These are phyloP conservation scores for Episyrphus balteatus DNA, from an alignment of 1,140 invertebrate species.

Conservation along the genomic window DNA sequence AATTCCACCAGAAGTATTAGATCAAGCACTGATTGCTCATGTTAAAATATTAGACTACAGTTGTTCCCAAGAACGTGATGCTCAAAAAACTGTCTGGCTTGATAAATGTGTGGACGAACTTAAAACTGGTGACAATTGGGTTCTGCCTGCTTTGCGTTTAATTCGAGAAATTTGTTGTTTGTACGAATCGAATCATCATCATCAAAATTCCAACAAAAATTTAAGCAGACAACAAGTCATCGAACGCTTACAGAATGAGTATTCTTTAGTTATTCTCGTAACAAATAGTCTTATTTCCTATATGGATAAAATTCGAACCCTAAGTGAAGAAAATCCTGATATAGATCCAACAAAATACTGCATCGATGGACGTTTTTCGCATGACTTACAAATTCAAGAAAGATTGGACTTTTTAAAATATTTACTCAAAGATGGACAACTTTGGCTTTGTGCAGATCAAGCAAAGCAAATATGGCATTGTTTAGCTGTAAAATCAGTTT, in stretches of 20 bases:
- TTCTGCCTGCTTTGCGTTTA: slow-evolving; percentile 87
- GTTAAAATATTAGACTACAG: slow-evolving; percentile 98
- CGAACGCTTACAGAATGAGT: slow-evolving; percentile 80
- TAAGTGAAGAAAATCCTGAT: slow-evolving; percentile 61
- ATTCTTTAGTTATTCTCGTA: slow-evolving; percentile 86
- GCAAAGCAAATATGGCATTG: slow-evolving; percentile 97
- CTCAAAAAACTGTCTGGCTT: slow-evolving; percentile 91
- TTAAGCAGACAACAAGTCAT: slow-evolving; percentile 70
- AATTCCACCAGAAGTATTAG: slow-evolving; percentile 94
- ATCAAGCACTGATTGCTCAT: slow-evolving; percentile 88
- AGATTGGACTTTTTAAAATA: slow-evolving; percentile 89
- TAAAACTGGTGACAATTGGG: slow-evolving; percentile 77
- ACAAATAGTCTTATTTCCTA: slow-evolving; percentile 86
- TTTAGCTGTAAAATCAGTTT: slow-evolving; percentile 85
- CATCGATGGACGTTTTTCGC: slow-evolving; percentile 83
- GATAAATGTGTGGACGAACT: slow-evolving; percentile 92
- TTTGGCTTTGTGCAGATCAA: slow-evolving; percentile 93
- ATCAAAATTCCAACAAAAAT: slow-evolving; percentile 49
- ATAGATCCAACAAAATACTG: slow-evolving; percentile 72
- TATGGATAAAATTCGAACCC: slow-evolving; percentile 71
- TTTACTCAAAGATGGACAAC: slow-evolving; percentile 81
- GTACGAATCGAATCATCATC: slow-evolving; percentile 70
- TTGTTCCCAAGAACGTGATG: slow-evolving; percentile 90
- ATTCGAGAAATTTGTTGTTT: slow-evolving; percentile 92
- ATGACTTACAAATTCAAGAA: slow-evolving; percentile 87